These are phyloP conservation scores for Rhizomys pruinosus DNA, from an alignment of 2,113 vertebrate genomes.

Conservation along the genomic window DNA sequence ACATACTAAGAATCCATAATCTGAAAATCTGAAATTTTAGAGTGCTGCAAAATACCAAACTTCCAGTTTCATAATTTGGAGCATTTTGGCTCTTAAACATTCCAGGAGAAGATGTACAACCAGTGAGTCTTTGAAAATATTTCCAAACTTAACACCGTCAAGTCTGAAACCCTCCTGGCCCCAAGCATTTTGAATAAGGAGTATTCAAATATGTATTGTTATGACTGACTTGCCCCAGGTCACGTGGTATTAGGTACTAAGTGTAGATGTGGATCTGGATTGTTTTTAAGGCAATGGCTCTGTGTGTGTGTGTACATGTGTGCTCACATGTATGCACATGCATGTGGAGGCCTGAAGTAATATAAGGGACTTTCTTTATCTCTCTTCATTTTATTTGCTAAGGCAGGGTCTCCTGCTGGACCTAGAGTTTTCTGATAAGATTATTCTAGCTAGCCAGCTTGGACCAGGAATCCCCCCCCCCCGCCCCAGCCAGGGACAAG, in stretches of 20 bases:
- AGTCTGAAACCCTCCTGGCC: not conserved
- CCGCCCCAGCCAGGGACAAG: not conserved
- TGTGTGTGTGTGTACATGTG: not conserved
- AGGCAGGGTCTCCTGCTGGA: not conserved
- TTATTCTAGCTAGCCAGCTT: not conserved
- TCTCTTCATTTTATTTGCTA: not conserved
- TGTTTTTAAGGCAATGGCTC: too few relatives aligned
- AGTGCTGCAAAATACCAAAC: not conserved
- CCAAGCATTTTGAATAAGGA: not conserved
- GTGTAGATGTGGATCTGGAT: too few relatives aligned
- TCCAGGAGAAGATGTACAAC: not conserved
- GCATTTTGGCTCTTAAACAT: not conserved
- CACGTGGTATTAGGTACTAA: too few relatives aligned
- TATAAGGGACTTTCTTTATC: too few relatives aligned
- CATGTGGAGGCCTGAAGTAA: not conserved
- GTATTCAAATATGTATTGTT: not conserved
- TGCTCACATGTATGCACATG: not conserved
- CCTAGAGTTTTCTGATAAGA: not conserved
- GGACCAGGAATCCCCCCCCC: too few relatives aligned
- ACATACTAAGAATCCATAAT: not conserved
- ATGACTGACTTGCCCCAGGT: not conserved
- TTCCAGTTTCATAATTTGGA: not conserved
- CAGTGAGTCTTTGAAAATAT: not conserved
- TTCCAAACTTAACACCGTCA: not conserved
- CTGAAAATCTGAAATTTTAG: not conserved